A percentile compares a stretch with the other conserved stretches of the same genome.
Conservation (phyloP, 2,113 vertebrate species). For the Engraulis encrasicolus region DNA sequence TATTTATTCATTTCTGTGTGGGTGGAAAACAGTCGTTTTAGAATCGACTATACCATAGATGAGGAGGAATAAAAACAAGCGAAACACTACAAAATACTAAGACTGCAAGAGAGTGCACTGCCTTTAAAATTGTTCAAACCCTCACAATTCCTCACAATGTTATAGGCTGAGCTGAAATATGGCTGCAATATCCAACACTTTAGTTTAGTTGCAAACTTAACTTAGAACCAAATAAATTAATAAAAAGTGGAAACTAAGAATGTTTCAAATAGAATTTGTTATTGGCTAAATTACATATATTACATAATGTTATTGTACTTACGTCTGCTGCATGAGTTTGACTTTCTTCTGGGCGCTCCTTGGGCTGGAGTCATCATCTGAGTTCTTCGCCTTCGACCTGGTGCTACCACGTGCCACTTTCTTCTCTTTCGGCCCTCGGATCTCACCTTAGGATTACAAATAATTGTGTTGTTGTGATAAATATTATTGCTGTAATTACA, state of each 20-base stretch:
- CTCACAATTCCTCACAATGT: neutral
- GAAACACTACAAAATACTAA: neutral
- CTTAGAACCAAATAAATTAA: too few relatives aligned
- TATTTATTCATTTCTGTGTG: too few relatives aligned
- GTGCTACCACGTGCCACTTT: constrained; percentile 85
- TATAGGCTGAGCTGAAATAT: neutral
- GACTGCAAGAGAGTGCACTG: neutral
- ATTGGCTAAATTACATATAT: neutral
- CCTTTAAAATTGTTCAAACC: neutral
- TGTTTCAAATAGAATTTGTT: too few relatives aligned
- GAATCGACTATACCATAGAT: too few relatives aligned
- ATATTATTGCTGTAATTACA: too few relatives aligned
- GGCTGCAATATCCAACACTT: neutral
- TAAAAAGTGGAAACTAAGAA: neutral
- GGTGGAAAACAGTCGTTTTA: too few relatives aligned
- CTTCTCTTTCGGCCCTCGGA: constrained; percentile 86
- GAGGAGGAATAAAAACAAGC: neutral
- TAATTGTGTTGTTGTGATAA: too few relatives aligned
- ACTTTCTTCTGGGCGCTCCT: constrained; percentile 87
- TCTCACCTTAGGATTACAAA: constrained; percentile 67
- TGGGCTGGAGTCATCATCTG: constrained; percentile 83
- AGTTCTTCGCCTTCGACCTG: constrained; percentile 87
- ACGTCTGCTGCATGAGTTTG: constrained; percentile 87
- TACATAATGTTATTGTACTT: neutral
- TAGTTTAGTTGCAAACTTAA: too few relatives aligned